These are phyloP conservation scores for Mugil cephalus DNA, from an alignment of 2,113 vertebrate genomes.

Conservation along the genomic window DNA sequence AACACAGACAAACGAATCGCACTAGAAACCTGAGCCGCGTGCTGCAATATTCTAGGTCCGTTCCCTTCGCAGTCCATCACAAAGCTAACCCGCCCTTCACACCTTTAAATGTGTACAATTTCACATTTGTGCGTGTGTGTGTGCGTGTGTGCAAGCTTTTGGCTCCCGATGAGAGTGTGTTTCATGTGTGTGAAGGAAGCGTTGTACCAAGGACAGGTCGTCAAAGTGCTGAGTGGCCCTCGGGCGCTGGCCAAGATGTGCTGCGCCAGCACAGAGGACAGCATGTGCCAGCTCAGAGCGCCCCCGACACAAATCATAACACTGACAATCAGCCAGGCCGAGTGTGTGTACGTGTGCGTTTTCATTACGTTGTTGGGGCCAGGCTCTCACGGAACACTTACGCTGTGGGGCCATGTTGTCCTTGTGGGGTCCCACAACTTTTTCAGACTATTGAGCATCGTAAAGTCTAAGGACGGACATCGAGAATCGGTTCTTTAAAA, in stretches of 20 bases:
- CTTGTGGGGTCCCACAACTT: too few species aligned
- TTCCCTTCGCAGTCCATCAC: conserved; percentile 8
- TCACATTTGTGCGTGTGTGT: too few species aligned
- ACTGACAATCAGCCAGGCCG: conserved; percentile 9
- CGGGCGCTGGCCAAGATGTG: conserved; percentile 48
- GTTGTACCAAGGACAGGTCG: conserved; percentile 50
- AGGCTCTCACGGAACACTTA: too few species aligned
- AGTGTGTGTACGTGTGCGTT: background rate
- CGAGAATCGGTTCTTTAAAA: too few species aligned
- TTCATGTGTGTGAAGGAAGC: background rate
- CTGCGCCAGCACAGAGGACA: conserved; percentile 43
- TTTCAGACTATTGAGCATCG: too few species aligned
- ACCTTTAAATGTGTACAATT: background rate
- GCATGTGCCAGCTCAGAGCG: conserved; percentile 36
- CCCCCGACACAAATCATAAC: conserved; percentile 22
- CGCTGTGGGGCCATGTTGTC: too few species aligned
- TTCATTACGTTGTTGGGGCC: too few species aligned
- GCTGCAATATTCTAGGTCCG: too few species aligned
- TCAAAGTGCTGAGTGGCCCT: conserved; percentile 44
- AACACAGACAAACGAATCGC: too few species aligned
- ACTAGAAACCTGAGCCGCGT: too few species aligned
- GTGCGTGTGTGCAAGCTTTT: conserved; percentile 1
- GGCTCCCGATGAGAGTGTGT: background rate
- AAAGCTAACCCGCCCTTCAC: conserved; percentile 34
- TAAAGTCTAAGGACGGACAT: too few species aligned